Evolutionary conservation across 2,797 vertebrate species (phyloP).

Genomic region (Oryzias sinensis): DNA sequence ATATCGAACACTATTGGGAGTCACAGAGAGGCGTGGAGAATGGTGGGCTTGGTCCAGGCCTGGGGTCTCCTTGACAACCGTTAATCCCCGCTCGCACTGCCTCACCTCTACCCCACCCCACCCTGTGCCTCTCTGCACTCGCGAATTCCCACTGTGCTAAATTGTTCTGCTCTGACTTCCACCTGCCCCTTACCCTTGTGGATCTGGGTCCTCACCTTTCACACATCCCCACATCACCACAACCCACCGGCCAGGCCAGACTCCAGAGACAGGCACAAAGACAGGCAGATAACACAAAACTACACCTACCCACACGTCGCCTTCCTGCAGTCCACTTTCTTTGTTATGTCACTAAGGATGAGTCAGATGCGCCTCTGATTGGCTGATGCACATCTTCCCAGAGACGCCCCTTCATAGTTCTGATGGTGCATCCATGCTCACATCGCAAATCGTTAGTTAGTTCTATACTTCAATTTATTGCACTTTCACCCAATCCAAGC

Average conservation of each 20-base stretch:
- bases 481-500: constrained; percentile 19
- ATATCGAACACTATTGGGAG: constrained; percentile 3
- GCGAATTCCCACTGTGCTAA: constrained; percentile 62
- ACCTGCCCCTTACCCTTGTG: constrained; percentile 54
- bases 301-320: constrained; percentile 58
- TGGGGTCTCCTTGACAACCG: constrained; percentile 58
- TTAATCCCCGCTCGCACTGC: constrained; percentile 33
- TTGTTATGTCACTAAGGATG: constrained; percentile 67
- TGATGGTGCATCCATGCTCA: background rate
- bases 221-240: constrained; percentile 15
- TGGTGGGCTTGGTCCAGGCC: constrained; percentile 49
- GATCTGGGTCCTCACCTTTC: background rate
- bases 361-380: constrained; percentile 66
- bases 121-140: constrained; percentile 34
- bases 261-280: constrained; percentile 63
- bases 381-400: constrained; percentile 39
- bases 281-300: constrained; percentile 47
- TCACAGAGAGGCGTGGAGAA: constrained; percentile 27
- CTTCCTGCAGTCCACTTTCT: constrained; percentile 43
- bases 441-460: too few relatives aligned
- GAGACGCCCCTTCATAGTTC: constrained; percentile 50
- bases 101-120: constrained; percentile 32
- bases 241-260: constrained; percentile 40
- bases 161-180: constrained; percentile 70
- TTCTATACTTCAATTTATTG: too few relatives aligned